Evolutionary conservation across 2,113 vertebrate species (phyloP).

Genomic region (Microcebus murinus): DNA sequence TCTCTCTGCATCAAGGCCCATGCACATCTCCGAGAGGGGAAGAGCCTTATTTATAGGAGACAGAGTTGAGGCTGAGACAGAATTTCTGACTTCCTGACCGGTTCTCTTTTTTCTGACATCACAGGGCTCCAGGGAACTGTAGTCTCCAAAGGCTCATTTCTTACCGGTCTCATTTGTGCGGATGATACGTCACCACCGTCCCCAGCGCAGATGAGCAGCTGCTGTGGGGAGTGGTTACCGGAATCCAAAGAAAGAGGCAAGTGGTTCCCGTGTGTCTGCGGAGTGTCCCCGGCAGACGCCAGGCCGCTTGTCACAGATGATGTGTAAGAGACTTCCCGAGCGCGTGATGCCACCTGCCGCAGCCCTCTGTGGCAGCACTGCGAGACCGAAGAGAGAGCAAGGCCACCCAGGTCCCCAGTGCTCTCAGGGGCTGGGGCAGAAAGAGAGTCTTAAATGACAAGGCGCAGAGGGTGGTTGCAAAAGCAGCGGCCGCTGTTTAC

Average conservation of each 20-base stretch:
- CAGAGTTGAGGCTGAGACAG: background rate
- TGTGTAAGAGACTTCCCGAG: background rate
- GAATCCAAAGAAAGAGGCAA: background rate
- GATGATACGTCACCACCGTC: rapidly evolving
- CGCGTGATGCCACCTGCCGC: no score
- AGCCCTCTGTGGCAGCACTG: background rate
- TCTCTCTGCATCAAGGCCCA: background rate
- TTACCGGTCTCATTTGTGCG: background rate
- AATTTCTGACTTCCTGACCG: background rate
- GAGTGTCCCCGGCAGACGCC: background rate
- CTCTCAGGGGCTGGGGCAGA: no score
- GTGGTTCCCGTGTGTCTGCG: no score
- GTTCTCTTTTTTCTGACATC: background rate
- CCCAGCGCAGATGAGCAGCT: no score
- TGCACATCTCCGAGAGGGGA: background rate
- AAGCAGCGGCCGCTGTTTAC: no score
- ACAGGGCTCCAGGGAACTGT: background rate
- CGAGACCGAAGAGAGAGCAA: background rate
- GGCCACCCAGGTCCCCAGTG: rapidly evolving
- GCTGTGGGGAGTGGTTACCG: no score
- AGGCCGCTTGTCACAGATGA: background rate
- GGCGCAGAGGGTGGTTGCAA: rapidly evolving
- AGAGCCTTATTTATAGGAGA: no score
- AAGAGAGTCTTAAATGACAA: background rate
- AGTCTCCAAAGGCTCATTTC: background rate